A percentile compares a stretch with the other conserved stretches of the same genome.
Conservation (phyloP, 2,113 vertebrate genomes). For the Neodon shergylaensis region DNA sequence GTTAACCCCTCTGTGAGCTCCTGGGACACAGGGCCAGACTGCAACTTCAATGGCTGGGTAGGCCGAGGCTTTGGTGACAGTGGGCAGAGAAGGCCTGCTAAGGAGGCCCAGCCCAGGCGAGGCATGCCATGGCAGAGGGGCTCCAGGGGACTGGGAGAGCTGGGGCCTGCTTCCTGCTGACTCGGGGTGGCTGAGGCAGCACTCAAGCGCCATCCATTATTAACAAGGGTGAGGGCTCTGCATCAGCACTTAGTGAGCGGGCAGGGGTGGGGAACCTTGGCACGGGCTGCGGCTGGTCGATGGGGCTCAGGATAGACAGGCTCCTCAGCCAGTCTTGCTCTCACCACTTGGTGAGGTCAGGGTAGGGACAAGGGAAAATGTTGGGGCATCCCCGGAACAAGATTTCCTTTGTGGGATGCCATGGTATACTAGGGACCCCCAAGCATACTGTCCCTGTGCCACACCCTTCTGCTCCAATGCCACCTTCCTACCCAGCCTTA, state of each 20-base stretch:
- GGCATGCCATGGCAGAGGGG: neutral
- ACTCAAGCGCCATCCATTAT: constrained; percentile 76
- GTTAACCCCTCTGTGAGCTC: neutral
- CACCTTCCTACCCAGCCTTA: constrained; percentile 76
- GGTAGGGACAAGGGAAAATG: neutral
- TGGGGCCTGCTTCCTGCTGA: constrained; percentile 69
- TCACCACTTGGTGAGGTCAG: neutral
- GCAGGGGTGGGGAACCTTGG: neutral
- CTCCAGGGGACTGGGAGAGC: neutral
- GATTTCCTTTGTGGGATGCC: neutral
- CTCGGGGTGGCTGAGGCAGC: constrained; percentile 15
- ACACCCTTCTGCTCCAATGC: neutral
- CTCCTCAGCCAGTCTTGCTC: neutral
- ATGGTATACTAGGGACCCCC: neutral
- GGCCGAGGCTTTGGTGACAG: neutral
- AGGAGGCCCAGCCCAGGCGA: neutral
- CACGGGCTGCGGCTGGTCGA: neutral
- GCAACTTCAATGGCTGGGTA: neutral
- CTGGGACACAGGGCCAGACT: neutral
- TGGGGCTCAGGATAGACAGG: neutral
- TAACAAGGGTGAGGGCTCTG: constrained; percentile 45
- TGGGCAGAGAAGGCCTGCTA: neutral
- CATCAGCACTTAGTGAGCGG: constrained; percentile 49
- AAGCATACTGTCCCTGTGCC: neutral
- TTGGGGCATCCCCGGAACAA: neutral